phyloP scores from a whole-genome alignment of 2,888 invertebrate genomes.

The Cheilosia scutellata region DNA sequence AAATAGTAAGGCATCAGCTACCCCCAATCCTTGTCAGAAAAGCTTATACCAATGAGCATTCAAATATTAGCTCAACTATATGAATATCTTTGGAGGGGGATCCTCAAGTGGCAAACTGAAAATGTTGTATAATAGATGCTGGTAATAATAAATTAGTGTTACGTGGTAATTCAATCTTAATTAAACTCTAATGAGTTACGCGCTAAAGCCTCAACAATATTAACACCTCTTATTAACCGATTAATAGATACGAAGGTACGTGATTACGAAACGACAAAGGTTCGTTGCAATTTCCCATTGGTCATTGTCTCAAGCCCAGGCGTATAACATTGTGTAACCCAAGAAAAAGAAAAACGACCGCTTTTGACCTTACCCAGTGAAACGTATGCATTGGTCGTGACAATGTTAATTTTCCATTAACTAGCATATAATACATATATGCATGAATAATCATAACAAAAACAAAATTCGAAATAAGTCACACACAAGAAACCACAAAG shows the following conservation, averaged over 20 bases:
- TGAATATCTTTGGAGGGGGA: background rate
- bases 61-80: background rate
- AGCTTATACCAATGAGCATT: too few relatives aligned
- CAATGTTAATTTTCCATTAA: slow-evolving; percentile 50
- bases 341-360: slow-evolving; percentile 45
- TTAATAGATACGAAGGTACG: background rate
- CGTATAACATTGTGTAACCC: slow-evolving; percentile 17
- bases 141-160: background rate
- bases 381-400: slow-evolving; percentile 41
- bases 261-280: slow-evolving; percentile 2
- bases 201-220: background rate
- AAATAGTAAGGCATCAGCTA: too few relatives aligned
- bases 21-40: too few relatives aligned
- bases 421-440: slow-evolving; percentile 7
- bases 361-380: slow-evolving; percentile 48
- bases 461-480: slow-evolving; percentile 16
- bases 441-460: slow-evolving; percentile 14
- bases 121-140: background rate
- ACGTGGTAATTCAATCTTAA: background rate
- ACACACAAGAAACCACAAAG: slow-evolving; percentile 10
- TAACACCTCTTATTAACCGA: background rate
- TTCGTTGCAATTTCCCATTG: slow-evolving; percentile 6
- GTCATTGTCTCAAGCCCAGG: background rate
- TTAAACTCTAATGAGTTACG: background rate
- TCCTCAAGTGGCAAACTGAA: background rate